These are phyloP conservation scores for Teinopalpus imperialis DNA, from an alignment of 2,888 invertebrate species.

Conservation along the genomic window DNA sequence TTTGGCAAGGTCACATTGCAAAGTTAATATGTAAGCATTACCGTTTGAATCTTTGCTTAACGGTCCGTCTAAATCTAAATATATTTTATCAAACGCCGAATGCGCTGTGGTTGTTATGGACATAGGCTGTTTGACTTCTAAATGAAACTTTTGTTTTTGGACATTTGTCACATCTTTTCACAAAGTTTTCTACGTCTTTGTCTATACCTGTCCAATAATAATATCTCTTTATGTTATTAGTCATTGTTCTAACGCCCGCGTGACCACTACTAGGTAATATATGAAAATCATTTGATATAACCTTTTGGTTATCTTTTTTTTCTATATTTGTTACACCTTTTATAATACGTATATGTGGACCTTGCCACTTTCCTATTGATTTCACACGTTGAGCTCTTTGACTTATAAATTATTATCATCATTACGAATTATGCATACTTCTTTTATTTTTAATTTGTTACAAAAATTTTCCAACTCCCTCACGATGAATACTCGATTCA, in stretches of 20 bases:
- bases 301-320: slow-evolving; percentile 3
- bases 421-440: slow-evolving; percentile 6
- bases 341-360: slow-evolving; percentile 3
- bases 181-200: slow-evolving; percentile 16
- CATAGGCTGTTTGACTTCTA: slow-evolving; percentile 25
- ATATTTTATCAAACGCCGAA: slow-evolving; percentile 25
- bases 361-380: neutral
- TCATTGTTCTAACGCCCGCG: slow-evolving; percentile 23
- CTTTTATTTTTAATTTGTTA: slow-evolving; percentile 12
- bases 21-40: slow-evolving; percentile 19
- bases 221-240: slow-evolving; percentile 25
- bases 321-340: slow-evolving; percentile 2
- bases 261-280: slow-evolving; percentile 26
- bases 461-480: slow-evolving; percentile 25
- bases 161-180: slow-evolving; percentile 23
- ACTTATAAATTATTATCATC: neutral
- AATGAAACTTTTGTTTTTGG: no score
- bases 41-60: slow-evolving; percentile 10
- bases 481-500: slow-evolving; percentile 26
- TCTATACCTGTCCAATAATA: slow-evolving; percentile 24
- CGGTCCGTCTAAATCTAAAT: slow-evolving; percentile 26
- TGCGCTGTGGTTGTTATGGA: slow-evolving; percentile 21
- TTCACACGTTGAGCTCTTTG: neutral
- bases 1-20: no score
- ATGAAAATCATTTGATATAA: slow-evolving; percentile 17